phyloP scores from a whole-genome alignment of 2,888 invertebrate species.

The Ptilodon capucinus region DNA sequence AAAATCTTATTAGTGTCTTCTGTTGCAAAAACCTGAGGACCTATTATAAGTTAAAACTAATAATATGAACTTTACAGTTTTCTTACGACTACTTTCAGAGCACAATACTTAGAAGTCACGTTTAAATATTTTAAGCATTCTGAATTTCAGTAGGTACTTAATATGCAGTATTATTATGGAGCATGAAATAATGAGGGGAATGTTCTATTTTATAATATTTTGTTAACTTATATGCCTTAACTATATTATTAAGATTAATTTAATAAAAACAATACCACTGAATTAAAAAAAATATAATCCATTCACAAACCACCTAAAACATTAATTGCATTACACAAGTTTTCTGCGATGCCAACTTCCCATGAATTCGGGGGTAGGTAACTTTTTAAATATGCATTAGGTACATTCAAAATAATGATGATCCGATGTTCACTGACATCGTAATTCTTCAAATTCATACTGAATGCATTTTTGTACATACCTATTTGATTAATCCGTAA shows the following conservation, averaged over 20 bases:
- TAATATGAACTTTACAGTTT: constrained; percentile 5
- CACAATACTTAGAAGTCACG: constrained; percentile 2
- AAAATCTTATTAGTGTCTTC: constrained; percentile 18
- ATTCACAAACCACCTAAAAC: too few species aligned
- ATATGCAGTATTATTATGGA: too few species aligned
- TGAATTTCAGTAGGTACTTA: neutral
- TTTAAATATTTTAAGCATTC: constrained; percentile 3
- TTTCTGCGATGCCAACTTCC: too few species aligned
- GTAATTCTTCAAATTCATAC: constrained; percentile 7
- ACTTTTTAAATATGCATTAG: neutral
- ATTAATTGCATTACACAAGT: too few species aligned
- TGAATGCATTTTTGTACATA: constrained; percentile 19
- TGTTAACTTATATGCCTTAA: too few species aligned
- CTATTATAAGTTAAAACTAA: constrained; percentile 4
- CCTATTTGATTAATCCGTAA: constrained; percentile 36
- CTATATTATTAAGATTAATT: too few species aligned
- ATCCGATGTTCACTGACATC: constrained; percentile 7
- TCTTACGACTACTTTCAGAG: constrained; percentile 1
- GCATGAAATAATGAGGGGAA: too few species aligned
- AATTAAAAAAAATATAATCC: too few species aligned
- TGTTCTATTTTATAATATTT: too few species aligned
- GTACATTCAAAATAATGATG: neutral
- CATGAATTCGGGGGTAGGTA: too few species aligned
- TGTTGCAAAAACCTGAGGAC: constrained; percentile 7
- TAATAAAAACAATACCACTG: too few species aligned